Percentiles rank a stretch among this genome's conserved stretches.
Conservation (phyloP, 2,888 invertebrate species). For the Drosophila birchii region DNA sequence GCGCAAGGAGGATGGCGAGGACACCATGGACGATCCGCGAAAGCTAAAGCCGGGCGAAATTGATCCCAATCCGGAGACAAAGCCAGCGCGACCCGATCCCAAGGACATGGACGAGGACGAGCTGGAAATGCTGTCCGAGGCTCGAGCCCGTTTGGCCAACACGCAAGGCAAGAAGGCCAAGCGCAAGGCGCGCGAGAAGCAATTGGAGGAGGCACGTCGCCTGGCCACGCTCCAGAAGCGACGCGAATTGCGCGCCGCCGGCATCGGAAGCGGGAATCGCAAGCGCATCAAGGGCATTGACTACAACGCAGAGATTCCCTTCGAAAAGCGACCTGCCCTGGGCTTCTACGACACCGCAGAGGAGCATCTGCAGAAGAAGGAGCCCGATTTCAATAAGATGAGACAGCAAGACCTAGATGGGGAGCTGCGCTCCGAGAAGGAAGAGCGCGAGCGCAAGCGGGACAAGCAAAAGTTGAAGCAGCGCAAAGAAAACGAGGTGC, state of each 20-base stretch:
- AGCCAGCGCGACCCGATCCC: conserved; percentile 99
- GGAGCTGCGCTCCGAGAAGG: conserved; percentile 94
- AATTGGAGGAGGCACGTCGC: conserved; percentile 98
- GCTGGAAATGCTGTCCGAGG: conserved; percentile 99
- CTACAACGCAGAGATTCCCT: conserved; percentile 98
- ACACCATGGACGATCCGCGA: conserved; percentile 96
- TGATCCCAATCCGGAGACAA: conserved; percentile 99
- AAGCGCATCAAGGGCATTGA: conserved; percentile 93
- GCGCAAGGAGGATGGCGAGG: conserved; percentile 97
- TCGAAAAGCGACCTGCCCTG: conserved; percentile 95
- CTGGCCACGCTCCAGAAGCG: conserved; percentile 98
- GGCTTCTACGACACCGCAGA: conserved; percentile 98
- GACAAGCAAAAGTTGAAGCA: conserved; percentile 98
- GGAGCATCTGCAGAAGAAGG: conserved; percentile 94
- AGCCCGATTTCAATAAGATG: conserved; percentile 95
- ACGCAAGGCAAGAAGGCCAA: conserved; percentile 98
- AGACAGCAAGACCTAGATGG: conserved; percentile 97
- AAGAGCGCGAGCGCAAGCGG: conserved; percentile 96
- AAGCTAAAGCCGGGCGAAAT: conserved; percentile 99
- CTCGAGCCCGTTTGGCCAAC: conserved; percentile 98
- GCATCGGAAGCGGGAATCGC: conserved; percentile 88
- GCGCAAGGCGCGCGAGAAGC: conserved; percentile 98
- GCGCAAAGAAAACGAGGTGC: conserved; percentile 97
- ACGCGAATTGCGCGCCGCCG: conserved; percentile 98
- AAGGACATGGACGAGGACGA: conserved; percentile 99